Percentiles rank a stretch among this genome's conserved stretches.
These are phyloP conservation scores for Parambassis ranga DNA, from an alignment of 2,797 vertebrate species.

Conservation along the genomic window DNA sequence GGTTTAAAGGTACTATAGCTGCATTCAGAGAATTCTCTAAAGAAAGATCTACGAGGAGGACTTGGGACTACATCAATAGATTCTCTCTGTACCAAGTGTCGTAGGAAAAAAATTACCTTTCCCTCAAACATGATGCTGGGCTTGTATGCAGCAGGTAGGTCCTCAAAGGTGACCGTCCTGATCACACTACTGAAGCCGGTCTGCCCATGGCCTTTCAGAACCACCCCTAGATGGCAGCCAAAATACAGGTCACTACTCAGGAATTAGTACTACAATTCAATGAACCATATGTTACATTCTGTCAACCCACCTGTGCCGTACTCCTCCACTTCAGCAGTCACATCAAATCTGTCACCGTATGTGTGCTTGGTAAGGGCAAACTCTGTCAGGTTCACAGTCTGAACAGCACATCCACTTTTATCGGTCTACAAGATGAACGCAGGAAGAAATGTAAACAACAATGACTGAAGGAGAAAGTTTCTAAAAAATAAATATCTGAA, in stretches of 20 bases:
- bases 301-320: conserved; percentile 75
- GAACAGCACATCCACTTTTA: conserved; percentile 75
- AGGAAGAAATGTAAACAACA: not conserved
- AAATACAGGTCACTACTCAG: not conserved
- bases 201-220: conserved; percentile 40
- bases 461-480: not conserved
- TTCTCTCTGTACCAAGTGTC: no score
- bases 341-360: conserved; percentile 54
- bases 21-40: no score
- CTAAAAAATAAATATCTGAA: not conserved
- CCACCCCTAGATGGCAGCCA: conserved; percentile 52
- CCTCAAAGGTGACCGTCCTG: conserved; percentile 53
- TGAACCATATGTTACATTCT: not conserved
- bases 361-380: conserved; percentile 42
- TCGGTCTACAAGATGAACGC: conserved; percentile 71
- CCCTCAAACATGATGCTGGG: conserved; percentile 69
- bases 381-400: conserved; percentile 53
- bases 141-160: conserved; percentile 56
- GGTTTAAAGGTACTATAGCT: no score
- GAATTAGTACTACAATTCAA: conserved; percentile 24
- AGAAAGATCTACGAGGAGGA: no score
- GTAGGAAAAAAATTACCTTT: conserved; percentile 61
- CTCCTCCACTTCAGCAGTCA: conserved; percentile 75
- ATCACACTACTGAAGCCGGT: conserved; percentile 32
- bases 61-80: no score